These are phyloP conservation scores for Zingel zingel DNA, from an alignment of 2,113 vertebrate species.

Conservation along the genomic window DNA sequence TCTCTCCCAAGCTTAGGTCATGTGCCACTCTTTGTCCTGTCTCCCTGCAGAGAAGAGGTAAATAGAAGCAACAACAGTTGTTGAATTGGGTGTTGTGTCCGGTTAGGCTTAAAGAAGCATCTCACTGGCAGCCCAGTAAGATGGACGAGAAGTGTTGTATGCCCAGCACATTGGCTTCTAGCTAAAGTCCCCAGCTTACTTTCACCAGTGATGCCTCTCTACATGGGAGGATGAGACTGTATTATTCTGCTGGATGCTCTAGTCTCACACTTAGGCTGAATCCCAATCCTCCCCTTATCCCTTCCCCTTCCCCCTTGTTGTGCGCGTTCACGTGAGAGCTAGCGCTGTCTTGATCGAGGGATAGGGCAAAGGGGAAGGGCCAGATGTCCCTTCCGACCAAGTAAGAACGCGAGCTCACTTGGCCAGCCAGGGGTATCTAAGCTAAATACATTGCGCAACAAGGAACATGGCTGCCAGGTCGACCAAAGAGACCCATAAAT, in stretches of 20 bases:
- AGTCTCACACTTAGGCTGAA: neutral
- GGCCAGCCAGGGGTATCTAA: too few species aligned
- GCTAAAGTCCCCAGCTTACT: neutral
- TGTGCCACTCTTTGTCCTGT: constrained; percentile 58
- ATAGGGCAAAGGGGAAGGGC: too few species aligned
- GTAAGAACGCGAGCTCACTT: too few species aligned
- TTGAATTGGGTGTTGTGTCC: constrained; percentile 19
- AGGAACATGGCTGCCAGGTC: too few species aligned
- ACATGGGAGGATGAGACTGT: neutral
- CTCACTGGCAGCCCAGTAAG: constrained; percentile 25
- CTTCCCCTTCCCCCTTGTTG: too few species aligned
- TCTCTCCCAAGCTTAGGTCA: constrained; percentile 39
- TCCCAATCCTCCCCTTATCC: too few species aligned
- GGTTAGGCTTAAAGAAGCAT: constrained; percentile 35
- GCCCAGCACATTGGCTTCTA: neutral
- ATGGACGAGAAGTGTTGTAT: constrained; percentile 12
- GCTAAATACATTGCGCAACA: too few species aligned
- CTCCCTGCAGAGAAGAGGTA: constrained; percentile 35
- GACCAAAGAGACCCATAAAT: too few species aligned
- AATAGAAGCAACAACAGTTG: constrained; percentile 56
- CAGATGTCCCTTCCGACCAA: too few species aligned
- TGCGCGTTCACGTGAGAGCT: too few species aligned
- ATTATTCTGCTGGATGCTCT: neutral
- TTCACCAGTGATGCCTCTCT: neutral
- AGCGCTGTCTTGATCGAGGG: too few species aligned